A percentile compares a stretch with the other conserved stretches of the same genome.
Conservation (phyloP, 1,140 invertebrate genomes). For the Apis mellifera region DNA sequence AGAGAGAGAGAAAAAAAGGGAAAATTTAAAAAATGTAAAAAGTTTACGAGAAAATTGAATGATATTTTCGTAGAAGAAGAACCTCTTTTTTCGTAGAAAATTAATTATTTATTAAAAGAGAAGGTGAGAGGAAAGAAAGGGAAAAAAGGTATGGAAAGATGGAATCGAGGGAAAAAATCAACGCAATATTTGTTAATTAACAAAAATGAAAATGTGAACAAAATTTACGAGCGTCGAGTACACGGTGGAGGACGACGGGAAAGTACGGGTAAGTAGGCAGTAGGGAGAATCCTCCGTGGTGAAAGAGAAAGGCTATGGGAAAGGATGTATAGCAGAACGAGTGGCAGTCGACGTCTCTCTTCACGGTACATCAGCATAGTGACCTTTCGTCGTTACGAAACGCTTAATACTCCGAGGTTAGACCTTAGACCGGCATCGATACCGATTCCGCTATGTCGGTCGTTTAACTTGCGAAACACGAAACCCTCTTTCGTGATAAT, state of each 20-base stretch:
- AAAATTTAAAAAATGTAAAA: not conserved
- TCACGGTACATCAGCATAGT: conserved; percentile 53
- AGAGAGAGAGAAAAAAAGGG: not conserved
- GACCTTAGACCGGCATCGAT: conserved; percentile 5
- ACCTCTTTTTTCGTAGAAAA: no score
- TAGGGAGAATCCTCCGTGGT: conserved; percentile 6
- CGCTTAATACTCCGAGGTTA: conserved; percentile 21
- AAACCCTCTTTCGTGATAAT: not conserved
- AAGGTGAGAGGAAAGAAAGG: no score
- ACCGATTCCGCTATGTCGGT: conserved; percentile 27
- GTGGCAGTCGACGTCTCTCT: conserved; percentile 24
- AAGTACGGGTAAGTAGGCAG: conserved; percentile 30
- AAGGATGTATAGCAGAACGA: conserved; percentile 55
- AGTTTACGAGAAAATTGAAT: not conserved
- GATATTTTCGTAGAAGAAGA: no score
- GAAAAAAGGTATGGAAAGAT: no score
- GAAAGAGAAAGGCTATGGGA: conserved; percentile 65
- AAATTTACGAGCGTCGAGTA: not conserved
- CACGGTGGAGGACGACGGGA: conserved; percentile 12
- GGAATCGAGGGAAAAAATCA: no score
- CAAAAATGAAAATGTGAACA: not conserved
- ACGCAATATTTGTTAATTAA: not conserved
- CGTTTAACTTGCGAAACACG: conserved; percentile 6
- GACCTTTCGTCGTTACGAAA: conserved; percentile 64
- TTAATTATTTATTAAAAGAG: no score